phyloP scores from a whole-genome alignment of 2,113 vertebrate species.

The Pao palembangensis region DNA sequence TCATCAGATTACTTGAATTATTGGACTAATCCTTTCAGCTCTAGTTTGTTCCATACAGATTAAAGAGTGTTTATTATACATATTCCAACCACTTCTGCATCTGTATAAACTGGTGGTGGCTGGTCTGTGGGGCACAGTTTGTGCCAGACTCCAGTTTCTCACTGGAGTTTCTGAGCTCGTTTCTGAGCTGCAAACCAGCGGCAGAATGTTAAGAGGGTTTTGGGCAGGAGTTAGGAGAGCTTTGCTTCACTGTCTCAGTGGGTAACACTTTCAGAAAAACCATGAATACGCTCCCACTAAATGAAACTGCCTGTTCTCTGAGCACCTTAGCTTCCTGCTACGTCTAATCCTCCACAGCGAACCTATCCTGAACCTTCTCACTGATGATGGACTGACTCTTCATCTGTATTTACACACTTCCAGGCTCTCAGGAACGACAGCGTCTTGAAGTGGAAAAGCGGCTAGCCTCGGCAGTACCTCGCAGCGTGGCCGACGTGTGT shows the following conservation, averaged over 20 bases:
- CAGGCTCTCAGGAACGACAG: no score
- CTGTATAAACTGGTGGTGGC: no score
- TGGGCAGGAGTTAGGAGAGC: background rate
- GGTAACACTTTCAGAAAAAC: constrained; percentile 28
- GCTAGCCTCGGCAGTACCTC: no score
- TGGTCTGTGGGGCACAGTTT: background rate
- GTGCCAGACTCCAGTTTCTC: constrained; percentile 3
- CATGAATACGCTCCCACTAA: constrained; percentile 18
- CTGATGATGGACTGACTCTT: constrained; percentile 3
- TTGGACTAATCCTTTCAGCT: no score
- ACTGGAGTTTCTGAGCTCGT: no score
- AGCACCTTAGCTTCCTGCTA: constrained; percentile 26
- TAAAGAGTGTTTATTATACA: no score
- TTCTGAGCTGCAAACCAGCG: background rate
- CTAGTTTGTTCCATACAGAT: no score
- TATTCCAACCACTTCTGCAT: no score
- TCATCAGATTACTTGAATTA: no score
- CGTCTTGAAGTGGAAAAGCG: no score
- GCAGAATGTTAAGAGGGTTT: constrained; percentile 23
- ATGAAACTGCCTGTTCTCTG: constrained; percentile 29
- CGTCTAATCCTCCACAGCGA: constrained; percentile 18
- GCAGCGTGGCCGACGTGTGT: constrained; percentile 91
- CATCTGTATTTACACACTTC: background rate
- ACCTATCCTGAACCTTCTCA: background rate
- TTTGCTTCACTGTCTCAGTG: constrained; percentile 50